Percentiles rank a stretch among this genome's conserved stretches.
These are phyloP conservation scores for Lanius collurio DNA, from an alignment of 2,113 vertebrate genomes.

Conservation along the genomic window DNA sequence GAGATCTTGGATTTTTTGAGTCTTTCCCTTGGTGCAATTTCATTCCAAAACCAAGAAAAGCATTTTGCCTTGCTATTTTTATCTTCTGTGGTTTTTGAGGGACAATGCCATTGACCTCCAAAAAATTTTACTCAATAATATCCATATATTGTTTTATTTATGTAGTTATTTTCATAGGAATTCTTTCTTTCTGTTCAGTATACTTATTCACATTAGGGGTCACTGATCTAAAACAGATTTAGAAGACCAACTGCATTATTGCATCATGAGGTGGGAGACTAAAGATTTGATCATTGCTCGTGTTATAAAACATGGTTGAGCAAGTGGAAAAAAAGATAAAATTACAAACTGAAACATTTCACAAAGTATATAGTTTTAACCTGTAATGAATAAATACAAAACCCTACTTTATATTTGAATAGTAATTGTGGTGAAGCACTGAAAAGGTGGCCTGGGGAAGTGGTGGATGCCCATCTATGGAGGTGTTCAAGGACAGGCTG, in stretches of 20 bases:
- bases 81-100: neutral
- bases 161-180: neutral
- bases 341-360: neutral
- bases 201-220: neutral
- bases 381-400: neutral
- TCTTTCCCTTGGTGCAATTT: neutral
- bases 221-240: neutral
- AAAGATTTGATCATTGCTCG: neutral
- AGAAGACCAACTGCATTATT: neutral
- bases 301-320: neutral
- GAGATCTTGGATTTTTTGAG: neutral
- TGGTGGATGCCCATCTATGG: neutral
- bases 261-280: neutral
- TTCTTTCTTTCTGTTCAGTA: neutral
- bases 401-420: neutral
- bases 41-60: neutral
- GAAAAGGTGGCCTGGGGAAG: neutral
- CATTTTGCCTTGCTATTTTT: neutral
- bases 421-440: neutral
- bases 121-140: neutral
- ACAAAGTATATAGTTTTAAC: neutral
- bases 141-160: neutral
- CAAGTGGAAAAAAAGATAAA: neutral
- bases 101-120: neutral
- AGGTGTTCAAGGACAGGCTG: neutral